Evolutionary conservation across 2,888 invertebrate genomes (phyloP).

Genomic region (Mylabris sibirica): DNA sequence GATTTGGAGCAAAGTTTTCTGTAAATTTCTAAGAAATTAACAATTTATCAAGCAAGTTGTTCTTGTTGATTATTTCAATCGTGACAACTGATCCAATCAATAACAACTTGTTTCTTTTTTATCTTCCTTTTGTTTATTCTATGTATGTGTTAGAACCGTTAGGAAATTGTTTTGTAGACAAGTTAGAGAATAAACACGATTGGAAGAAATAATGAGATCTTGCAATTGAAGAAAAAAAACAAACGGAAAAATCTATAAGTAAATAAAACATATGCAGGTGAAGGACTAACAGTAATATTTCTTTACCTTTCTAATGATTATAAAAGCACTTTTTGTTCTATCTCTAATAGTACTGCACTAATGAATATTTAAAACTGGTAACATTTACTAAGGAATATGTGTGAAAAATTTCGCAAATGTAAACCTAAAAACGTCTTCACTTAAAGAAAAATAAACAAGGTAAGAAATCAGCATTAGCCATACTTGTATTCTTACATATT

Average conservation of each 20-base stretch:
- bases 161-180: neutral
- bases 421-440: too few species aligned
- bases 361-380: neutral
- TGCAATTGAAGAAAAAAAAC: neutral
- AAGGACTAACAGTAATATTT: neutral
- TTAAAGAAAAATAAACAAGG: too few species aligned
- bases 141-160: constrained; percentile 3
- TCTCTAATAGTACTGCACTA: too few species aligned
- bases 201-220: neutral
- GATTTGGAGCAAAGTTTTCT: neutral
- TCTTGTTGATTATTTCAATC: neutral
- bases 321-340: too few species aligned
- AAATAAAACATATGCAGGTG: neutral
- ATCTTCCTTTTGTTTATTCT: neutral
- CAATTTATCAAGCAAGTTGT: neutral
- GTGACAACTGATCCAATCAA: constrained; percentile 4
- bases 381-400: too few species aligned
- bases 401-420: too few species aligned
- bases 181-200: constrained; percentile 2
- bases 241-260: neutral
- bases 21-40: neutral
- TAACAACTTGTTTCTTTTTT: neutral
- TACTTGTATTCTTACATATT: neutral
- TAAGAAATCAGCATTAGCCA: neutral
- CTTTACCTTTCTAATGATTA: neutral